Conservation (phyloP, 2,113 vertebrate species). For the Condylura cristata region DNA sequence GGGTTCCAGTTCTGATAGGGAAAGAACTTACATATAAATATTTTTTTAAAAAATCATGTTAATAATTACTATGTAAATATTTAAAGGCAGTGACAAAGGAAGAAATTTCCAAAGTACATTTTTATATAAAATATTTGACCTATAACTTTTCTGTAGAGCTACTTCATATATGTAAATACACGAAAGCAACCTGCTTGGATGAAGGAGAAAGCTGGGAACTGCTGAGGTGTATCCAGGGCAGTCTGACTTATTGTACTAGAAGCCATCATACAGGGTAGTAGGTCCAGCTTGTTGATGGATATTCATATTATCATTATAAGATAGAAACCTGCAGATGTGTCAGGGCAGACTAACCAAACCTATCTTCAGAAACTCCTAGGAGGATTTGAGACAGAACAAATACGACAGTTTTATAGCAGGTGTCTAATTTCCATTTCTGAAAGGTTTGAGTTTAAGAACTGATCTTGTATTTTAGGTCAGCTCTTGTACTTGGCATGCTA, state of each 20-base stretch:
- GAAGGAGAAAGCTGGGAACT: background rate
- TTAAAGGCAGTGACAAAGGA: background rate
- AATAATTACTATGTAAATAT: background rate
- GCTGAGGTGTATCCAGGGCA: background rate
- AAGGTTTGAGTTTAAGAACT: background rate
- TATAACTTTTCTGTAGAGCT: background rate
- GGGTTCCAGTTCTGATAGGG: background rate
- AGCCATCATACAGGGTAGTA: too few relatives aligned
- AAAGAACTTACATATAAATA: background rate
- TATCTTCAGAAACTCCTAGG: background rate
- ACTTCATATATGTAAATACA: background rate
- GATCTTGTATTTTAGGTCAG: background rate
- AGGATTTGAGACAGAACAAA: background rate
- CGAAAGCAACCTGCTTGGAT: background rate
- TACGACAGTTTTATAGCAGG: background rate
- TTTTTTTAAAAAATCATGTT: background rate
- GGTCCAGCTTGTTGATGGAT: background rate
- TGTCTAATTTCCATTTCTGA: background rate
- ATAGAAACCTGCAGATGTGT: background rate
- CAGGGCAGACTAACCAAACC: rapidly evolving
- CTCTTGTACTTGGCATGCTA: background rate
- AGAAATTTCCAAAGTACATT: background rate
- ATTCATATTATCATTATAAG: background rate
- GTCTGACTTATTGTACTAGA: background rate
- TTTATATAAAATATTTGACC: background rate